These are phyloP conservation scores for Drosophila conformis DNA, from an alignment of 2,888 invertebrate species.

Conservation along the genomic window DNA sequence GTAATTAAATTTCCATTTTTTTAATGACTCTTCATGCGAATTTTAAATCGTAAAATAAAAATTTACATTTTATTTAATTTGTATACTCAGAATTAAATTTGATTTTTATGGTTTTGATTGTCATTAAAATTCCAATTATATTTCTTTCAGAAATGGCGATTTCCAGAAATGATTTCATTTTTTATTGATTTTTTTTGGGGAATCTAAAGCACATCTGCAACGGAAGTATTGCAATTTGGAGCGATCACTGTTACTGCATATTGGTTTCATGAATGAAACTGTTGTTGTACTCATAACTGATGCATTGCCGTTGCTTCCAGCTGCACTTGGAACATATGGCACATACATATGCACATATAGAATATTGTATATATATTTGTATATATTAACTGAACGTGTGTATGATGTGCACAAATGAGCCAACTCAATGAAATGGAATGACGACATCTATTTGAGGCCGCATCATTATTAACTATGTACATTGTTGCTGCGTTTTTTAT, in stretches of 20 bases:
- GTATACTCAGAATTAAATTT: neutral
- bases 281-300: conserved; percentile 60
- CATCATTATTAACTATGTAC: conserved; percentile 27
- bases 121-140: neutral
- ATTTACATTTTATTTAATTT: neutral
- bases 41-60: neutral
- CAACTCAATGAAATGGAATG: conserved; percentile 52
- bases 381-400: conserved; percentile 9
- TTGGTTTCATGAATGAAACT: conserved; percentile 69
- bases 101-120: neutral
- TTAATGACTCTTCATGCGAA: neutral
- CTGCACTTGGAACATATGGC: conserved; percentile 36
- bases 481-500: conserved; percentile 45
- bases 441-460: conserved; percentile 58
- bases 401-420: conserved; percentile 22
- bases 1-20: neutral
- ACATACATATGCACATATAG: neutral
- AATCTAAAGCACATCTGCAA: neutral
- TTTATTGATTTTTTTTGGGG: neutral
- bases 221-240: conserved; percentile 1
- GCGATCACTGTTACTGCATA: conserved; percentile 19
- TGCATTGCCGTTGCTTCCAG: conserved; percentile 33
- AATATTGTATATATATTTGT: neutral
- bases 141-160: neutral
- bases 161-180: neutral